A percentile compares a stretch with the other conserved stretches of the same genome.
phyloP scores from a whole-genome alignment of 2,888 invertebrate genomes.

The Rhabditophanes sp. region DNA sequence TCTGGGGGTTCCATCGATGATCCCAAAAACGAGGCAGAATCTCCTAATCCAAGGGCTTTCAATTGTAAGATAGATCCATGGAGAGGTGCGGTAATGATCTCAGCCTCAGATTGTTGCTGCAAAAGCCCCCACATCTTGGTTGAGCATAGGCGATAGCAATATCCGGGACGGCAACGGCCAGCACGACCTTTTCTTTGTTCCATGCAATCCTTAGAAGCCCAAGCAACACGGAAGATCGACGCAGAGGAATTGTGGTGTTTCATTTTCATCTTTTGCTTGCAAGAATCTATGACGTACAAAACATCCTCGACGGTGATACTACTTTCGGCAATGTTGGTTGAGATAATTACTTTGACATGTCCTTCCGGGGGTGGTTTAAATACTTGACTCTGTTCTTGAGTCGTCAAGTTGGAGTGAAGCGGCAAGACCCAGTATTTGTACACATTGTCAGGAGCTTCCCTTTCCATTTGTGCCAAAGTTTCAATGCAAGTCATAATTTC shows the following conservation, averaged over 20 bases:
- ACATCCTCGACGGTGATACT: conserved; percentile 96
- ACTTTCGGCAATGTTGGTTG: conserved; percentile 95
- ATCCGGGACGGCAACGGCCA: conserved; percentile 79
- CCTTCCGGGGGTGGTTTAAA: conserved; percentile 61
- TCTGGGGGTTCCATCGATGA: conserved; percentile 86
- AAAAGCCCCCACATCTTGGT: conserved; percentile 45
- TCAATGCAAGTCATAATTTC: conserved; percentile 52
- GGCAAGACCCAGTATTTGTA: conserved; percentile 62
- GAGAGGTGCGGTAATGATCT: conserved; percentile 89
- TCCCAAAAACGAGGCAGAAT: conserved; percentile 79
- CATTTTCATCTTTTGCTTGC: no score
- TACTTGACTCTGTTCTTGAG: conserved; percentile 78
- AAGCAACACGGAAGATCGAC: conserved; percentile 59
- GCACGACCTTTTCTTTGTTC: conserved; percentile 87
- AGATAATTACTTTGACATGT: conserved; percentile 67
- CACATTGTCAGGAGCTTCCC: neutral
- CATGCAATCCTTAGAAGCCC: conserved; percentile 65
- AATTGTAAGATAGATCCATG: conserved; percentile 83
- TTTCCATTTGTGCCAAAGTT: conserved; percentile 3
- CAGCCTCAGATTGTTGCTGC: conserved; percentile 72
- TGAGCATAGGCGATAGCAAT: conserved; percentile 77
- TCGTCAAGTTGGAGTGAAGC: conserved; percentile 86
- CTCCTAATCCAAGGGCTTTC: conserved; percentile 71
- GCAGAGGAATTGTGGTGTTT: no score
- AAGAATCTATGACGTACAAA: conserved; percentile 87